Evolutionary conservation across 2,797 vertebrate genomes (phyloP), one percentile per base, ranked within the genome.

Genomic region (Oceanodroma leucorhoa): DNA sequence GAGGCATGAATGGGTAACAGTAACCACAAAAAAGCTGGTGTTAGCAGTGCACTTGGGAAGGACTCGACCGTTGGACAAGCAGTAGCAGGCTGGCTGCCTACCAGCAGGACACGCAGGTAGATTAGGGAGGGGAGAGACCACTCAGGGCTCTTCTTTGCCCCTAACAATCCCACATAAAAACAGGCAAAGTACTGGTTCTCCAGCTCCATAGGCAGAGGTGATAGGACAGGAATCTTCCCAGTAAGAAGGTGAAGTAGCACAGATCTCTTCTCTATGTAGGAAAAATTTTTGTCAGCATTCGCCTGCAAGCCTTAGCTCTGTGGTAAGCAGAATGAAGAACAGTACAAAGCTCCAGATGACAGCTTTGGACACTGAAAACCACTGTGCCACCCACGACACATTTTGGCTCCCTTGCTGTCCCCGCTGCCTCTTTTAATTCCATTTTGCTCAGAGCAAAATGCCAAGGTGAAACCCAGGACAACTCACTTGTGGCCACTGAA

Each of bases 11-110:
- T 8, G 21, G 45, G 9, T 45, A 40, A n/a, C 17, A 75, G 14
- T 2, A 58, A 54, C 22, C 19, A 32, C 53, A 60, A 67, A 71
- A 46, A 38, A 50, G 18, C 57, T 54, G 50, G 5, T 10, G 17
- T 55, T 57, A 46, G 45, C 54, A 41, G 12, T 29, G 22, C 24
- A 24, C 1, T 2, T 32, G 24, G 57, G 69, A 75, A 72, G 34
- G 24, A 48, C 24, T n/a, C 3, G 0, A 29, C 23, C 4, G 1
- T 1, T 4, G 17, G n/a, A 36, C 30, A 40, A 51, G 51, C 30
- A 62, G 46, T 3, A 53, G 46, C 54, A 72, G 54, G 50, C 32
- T 36, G 46, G n/a, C 16, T 50, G 58, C 66, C 41, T 46, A 32
- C 5, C 30, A 73, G 48, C 51, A 65, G 53, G 45, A 55, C 6